Base-by-base conservation (phyloP, 1,140 invertebrate species). In the Leptinotarsa undecemlineata region DNA sequence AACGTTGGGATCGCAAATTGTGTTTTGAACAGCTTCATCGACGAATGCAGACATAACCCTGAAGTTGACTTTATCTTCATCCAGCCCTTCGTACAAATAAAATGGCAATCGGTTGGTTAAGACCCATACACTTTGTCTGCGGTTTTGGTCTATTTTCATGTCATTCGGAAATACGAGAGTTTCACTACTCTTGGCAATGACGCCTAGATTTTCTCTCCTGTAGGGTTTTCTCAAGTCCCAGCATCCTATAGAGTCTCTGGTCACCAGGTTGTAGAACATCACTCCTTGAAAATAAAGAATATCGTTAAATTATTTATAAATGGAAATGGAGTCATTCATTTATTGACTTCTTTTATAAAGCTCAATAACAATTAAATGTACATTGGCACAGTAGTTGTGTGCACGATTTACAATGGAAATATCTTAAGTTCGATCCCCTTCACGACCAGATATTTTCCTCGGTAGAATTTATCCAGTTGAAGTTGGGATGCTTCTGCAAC, bases 101-200 rank as follows among this genome's bases (percentile, higher is more conserved):
- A 91, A 89, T 3, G 93, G 93, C 63, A 95, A 81, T 14, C 87
- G 86, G 82, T 95, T 94, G 3, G 91, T 91, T 73, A 95, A 86
- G 0, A 94, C 85, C 93, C 93, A 95, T 4, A 94, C 87, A 73
- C 87, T 91, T 73, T 93, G 91, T 20, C 88, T 86, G 1, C 85
- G 79, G 63, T 92, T 91, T 51, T 90, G 87, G 78, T 94, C 93
- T 0, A 94, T 85, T 85, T 91, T 91, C 47, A 95, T 83, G 79
- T 95, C 93, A 79, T 95, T 94, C 0, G 93, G 93, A 80, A 94
- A 95, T 15, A 92, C 85, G 8, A 95, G 82, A 0, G 90, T 90
- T 8, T 87, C 85, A 3, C 86, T 86, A 77, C 90, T 89, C 5
- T 84, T 81, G 0, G 90, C 90, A 3, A 93, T 84, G 0, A 92